These are phyloP conservation scores for Tokudaia tokunoshimensis DNA, from an alignment of 2,797 vertebrate species.

Conservation along the genomic window DNA sequence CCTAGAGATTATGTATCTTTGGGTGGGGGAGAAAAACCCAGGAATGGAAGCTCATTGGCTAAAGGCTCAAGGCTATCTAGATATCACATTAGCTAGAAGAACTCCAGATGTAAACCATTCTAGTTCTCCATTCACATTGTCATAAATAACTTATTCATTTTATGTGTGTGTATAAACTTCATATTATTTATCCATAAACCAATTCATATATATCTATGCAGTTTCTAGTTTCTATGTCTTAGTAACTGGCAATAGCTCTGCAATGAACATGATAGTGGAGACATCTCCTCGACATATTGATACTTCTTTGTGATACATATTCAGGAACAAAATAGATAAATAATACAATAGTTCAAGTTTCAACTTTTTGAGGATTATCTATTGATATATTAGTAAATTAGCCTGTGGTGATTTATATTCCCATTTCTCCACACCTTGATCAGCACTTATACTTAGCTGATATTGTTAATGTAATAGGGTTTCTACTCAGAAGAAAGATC, in stretches of 20 bases:
- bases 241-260: not conserved
- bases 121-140: not conserved
- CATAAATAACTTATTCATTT: not conserved
- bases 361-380: not conserved
- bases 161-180: not conserved
- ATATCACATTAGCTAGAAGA: not conserved
- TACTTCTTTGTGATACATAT: not conserved
- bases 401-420: not conserved
- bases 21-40: not conserved
- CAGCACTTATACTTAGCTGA: not conserved
- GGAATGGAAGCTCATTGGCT: not conserved
- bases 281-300: not conserved
- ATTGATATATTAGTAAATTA: not conserved
- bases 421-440: not conserved
- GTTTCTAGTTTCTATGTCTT: not conserved
- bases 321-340: not conserved
- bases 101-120: not conserved
- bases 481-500: not conserved
- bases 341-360: not conserved
- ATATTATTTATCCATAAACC: not conserved
- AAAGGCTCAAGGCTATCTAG: not conserved
- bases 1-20: not conserved
- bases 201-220: not conserved
- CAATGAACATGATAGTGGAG: not conserved
- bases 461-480: not conserved